These are phyloP conservation scores for Crypturellus undulatus DNA, from an alignment of 2,113 vertebrate genomes.

Conservation along the genomic window DNA sequence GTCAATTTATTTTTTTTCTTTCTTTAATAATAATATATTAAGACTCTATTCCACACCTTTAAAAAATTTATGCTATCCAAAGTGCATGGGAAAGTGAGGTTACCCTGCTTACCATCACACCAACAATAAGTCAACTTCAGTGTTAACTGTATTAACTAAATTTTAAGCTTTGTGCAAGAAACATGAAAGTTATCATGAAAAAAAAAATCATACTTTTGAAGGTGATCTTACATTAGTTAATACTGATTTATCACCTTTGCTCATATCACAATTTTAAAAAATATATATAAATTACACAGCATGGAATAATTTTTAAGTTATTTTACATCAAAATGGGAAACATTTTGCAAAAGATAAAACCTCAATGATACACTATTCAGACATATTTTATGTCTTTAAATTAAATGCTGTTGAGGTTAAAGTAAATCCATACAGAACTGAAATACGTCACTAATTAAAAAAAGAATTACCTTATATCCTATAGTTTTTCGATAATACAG, in stretches of 20 bases:
- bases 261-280: not conserved
- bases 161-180: not conserved
- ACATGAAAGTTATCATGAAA: accelerated
- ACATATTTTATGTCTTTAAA: not conserved
- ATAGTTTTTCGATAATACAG: slow-evolving; percentile 90
- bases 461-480: slow-evolving; percentile 85
- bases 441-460: not conserved
- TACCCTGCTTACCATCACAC: not conserved
- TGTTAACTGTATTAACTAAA: not conserved
- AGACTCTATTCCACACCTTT: not conserved
- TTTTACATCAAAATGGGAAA: not conserved
- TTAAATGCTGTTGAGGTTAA: not conserved
- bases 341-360: not conserved
- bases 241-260: not conserved
- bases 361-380: not conserved
- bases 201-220: not conserved
- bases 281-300: too few relatives aligned
- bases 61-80: not conserved
- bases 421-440: not conserved
- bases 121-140: not conserved
- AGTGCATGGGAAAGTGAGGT: not conserved
- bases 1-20: not conserved
- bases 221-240: not conserved
- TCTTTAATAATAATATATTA: not conserved
- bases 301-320: not conserved